A percentile compares a stretch with the other conserved stretches of the same genome.
Conservation (phyloP, 1,140 invertebrate species). For the Vanessa tameamea region DNA sequence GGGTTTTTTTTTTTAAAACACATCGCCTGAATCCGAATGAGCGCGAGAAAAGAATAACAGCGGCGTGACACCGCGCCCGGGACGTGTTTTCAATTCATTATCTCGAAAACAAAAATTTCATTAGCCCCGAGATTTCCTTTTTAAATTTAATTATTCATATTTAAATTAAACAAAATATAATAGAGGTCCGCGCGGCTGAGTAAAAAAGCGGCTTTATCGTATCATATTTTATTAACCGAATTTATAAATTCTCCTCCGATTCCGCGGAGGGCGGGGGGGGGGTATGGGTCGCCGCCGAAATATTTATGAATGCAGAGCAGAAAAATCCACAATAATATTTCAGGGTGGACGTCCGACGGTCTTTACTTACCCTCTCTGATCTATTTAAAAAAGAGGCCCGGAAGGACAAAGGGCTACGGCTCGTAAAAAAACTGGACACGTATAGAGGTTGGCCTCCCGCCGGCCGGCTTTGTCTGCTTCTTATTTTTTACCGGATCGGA, state of each 20-base stretch:
- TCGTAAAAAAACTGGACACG: slow-evolving; percentile 78
- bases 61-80: slow-evolving; percentile 55
- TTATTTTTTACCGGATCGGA: slow-evolving; percentile 80
- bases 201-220: slow-evolving; percentile 78
- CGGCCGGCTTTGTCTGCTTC: slow-evolving; percentile 75
- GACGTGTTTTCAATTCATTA: slow-evolving; percentile 80
- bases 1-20: slow-evolving; percentile 49
- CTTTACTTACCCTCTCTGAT: slow-evolving; percentile 76
- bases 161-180: slow-evolving; percentile 81
- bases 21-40: slow-evolving; percentile 74
- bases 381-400: slow-evolving; percentile 79
- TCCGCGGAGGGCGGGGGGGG: slow-evolving; percentile 47
- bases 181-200: slow-evolving; percentile 66
- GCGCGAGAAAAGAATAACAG: slow-evolving; percentile 75
- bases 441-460: slow-evolving; percentile 66
- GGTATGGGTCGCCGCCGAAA: slow-evolving; percentile 54
- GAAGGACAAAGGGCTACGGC: slow-evolving; percentile 76
- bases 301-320: slow-evolving; percentile 78
- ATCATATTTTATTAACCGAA: slow-evolving; percentile 80
- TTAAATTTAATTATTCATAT: slow-evolving; percentile 80
- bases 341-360: slow-evolving; percentile 72
- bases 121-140: slow-evolving; percentile 79
- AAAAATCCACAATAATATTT: slow-evolving; percentile 81
- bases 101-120: slow-evolving; percentile 80
- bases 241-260: slow-evolving; percentile 78